Evolutionary conservation across 2,113 vertebrate species (phyloP).

Genomic region (Setophaga petechia): DNA sequence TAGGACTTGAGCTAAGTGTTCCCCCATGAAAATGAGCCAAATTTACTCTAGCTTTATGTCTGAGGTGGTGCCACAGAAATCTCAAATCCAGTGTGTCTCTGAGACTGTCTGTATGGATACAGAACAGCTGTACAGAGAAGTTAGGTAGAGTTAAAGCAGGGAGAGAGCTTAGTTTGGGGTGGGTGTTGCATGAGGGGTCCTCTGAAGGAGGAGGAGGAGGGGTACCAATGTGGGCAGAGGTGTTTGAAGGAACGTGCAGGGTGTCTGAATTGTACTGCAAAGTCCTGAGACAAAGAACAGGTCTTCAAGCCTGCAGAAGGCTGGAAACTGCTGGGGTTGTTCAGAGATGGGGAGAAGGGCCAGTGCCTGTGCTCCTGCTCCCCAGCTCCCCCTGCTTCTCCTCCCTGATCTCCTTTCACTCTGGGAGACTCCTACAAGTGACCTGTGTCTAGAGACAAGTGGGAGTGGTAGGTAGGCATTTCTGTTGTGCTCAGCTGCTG

Average conservation of each 20-base stretch:
- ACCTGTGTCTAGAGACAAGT: constrained; percentile 35
- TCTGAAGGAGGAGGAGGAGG: not conserved
- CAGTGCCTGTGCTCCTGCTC: not conserved
- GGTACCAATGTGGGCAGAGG: not conserved
- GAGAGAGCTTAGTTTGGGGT: not conserved
- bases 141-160: not conserved
- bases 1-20: not conserved
- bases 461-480: constrained; percentile 8
- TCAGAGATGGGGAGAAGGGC: not conserved
- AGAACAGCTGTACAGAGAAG: not conserved
- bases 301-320: not conserved
- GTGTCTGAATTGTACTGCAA: not conserved
- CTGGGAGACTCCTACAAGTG: constrained; percentile 24
- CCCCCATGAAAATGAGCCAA: not conserved
- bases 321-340: not conserved
- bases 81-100: not conserved
- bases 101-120: not conserved
- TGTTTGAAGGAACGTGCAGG: not conserved
- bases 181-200: not conserved
- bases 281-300: not conserved
- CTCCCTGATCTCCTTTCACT: not conserved
- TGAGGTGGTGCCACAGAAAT: not conserved
- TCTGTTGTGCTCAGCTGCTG: not conserved
- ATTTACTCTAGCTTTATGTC: not conserved
- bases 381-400: not conserved